Evolutionary conservation across 1,140 invertebrate genomes (phyloP).

Genomic region (Leptinotarsa lineolata): DNA sequence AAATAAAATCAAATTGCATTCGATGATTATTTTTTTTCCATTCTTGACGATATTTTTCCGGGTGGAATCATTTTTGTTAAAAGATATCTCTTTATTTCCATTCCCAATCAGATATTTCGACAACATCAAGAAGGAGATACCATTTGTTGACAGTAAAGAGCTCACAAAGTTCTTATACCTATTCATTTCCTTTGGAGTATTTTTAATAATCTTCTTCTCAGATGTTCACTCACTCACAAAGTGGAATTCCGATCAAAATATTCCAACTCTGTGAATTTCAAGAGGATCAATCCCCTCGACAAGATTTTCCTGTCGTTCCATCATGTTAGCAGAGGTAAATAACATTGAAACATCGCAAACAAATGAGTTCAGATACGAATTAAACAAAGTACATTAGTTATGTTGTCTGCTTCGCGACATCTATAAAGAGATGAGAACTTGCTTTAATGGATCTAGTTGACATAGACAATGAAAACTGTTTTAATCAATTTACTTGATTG

Average conservation of each 20-base stretch:
- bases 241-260: constrained; percentile 41
- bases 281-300: constrained; percentile 42
- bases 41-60: too few relatives aligned
- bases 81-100: too few relatives aligned
- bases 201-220: constrained; percentile 24
- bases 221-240: constrained; percentile 47
- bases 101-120: too few relatives aligned
- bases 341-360: constrained; percentile 26
- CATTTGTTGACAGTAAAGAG: too few relatives aligned
- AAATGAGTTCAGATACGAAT: constrained; percentile 18
- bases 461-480: background rate
- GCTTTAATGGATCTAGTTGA: constrained; percentile 7
- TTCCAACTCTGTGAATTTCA: constrained; percentile 28
- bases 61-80: too few relatives aligned
- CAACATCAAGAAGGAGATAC: too few relatives aligned
- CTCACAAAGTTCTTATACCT: too few relatives aligned
- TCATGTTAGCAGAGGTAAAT: constrained; percentile 41
- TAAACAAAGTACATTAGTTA: constrained; percentile 35
- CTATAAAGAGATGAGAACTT: constrained; percentile 19
- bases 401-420: constrained; percentile 32
- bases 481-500: background rate
- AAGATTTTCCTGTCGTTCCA: constrained; percentile 48
- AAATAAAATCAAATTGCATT: too few relatives aligned
- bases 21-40: too few relatives aligned
- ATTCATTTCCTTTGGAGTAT: too few relatives aligned